phyloP scores from a whole-genome alignment of 1,140 invertebrate species.

The Zophobas morio region DNA sequence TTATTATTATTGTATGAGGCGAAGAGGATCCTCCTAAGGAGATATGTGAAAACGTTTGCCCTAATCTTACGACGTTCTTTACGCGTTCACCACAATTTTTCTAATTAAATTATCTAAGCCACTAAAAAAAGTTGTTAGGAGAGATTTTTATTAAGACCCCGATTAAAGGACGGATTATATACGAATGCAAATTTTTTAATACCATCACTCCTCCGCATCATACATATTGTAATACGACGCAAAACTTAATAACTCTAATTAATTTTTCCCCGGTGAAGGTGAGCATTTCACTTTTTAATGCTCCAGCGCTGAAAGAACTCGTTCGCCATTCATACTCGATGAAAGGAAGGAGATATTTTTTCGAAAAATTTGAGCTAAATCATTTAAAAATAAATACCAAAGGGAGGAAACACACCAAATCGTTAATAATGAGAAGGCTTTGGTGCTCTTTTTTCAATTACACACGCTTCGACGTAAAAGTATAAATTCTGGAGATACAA shows the following conservation, averaged over 20 bases:
- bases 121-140: not conserved
- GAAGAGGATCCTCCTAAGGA: slow-evolving; percentile 30
- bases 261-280: not conserved
- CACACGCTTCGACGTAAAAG: slow-evolving; percentile 12
- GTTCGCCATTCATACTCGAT: no score
- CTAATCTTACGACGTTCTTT: slow-evolving; percentile 32
- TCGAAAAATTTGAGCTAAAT: not conserved
- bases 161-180: slow-evolving; percentile 1
- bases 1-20: slow-evolving; percentile 38
- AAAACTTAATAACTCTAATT: not conserved
- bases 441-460: slow-evolving; percentile 8
- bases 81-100: slow-evolving; percentile 39
- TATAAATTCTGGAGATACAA: slow-evolving; percentile 8
- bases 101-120: slow-evolving; percentile 8
- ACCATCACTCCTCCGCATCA: not conserved
- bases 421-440: no score
- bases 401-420: no score
- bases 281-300: not conserved
- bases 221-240: not conserved
- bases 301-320: no score
- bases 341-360: not conserved
- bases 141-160: not conserved
- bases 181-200: slow-evolving; percentile 1
- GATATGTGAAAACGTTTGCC: slow-evolving; percentile 37
- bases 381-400: no score